Conservation (phyloP, 2,888 invertebrate species). For the Bugula neritina region DNA sequence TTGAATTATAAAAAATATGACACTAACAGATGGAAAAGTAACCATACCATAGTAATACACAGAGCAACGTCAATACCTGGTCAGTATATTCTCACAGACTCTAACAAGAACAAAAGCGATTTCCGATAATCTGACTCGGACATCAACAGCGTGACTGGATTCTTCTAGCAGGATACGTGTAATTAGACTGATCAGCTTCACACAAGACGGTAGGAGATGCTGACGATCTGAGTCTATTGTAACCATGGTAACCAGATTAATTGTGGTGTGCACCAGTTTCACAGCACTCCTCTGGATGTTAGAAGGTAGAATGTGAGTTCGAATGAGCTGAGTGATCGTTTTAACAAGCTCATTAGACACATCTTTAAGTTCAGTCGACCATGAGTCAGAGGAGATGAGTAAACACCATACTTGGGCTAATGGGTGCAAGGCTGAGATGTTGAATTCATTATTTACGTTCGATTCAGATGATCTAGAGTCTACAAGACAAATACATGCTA, state of each 20-base stretch:
- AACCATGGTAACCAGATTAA: slow-evolving; percentile 2
- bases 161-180: not conserved
- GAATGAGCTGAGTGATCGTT: not conserved
- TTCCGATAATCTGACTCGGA: not conserved
- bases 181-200: not conserved
- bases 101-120: slow-evolving; percentile 10
- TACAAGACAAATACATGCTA: no score
- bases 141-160: not conserved
- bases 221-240: not conserved
- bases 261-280: not conserved
- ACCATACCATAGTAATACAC: no score
- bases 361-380: slow-evolving; percentile 19
- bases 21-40: no score
- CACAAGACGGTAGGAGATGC: not conserved
- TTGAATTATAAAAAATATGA: no score
- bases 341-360: slow-evolving; percentile 4
- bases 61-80: not conserved
- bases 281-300: slow-evolving; percentile 3
- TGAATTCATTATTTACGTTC: not conserved
- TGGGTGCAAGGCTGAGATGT: not conserved
- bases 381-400: not conserved
- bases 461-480: not conserved
- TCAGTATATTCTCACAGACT: slow-evolving; percentile 18
- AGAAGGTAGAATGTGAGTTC: not conserved
- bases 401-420: slow-evolving; percentile 3